These are phyloP conservation scores for Leucophenga montana DNA, from an alignment of 2,888 invertebrate genomes.

Conservation along the genomic window DNA sequence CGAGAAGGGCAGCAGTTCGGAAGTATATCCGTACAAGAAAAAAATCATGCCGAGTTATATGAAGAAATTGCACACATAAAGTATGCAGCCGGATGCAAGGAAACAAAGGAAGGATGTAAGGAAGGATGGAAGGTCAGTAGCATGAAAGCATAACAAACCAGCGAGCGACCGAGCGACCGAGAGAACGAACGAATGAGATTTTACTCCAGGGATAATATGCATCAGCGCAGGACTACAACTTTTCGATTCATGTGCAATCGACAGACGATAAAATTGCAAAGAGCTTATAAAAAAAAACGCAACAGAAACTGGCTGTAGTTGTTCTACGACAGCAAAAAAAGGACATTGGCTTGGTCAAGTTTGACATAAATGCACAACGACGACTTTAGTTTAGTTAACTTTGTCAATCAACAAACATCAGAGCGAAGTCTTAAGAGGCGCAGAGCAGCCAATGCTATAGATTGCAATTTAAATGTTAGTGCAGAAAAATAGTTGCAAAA, in stretches of 20 bases:
- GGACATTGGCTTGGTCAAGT: constrained; percentile 17
- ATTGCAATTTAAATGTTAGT: background rate
- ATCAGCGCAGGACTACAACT: constrained; percentile 36
- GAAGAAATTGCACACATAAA: constrained; percentile 21
- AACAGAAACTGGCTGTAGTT: background rate
- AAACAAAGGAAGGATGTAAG: background rate
- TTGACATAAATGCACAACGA: constrained; percentile 22
- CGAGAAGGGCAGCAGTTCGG: background rate
- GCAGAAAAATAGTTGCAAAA: background rate
- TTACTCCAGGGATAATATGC: constrained; percentile 38
- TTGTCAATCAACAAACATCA: constrained; percentile 17
- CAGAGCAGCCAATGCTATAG: background rate
- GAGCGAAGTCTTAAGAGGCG: background rate
- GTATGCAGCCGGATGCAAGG: background rate
- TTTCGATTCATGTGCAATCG: constrained; percentile 39
- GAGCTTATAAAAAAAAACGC: background rate
- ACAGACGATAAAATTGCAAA: constrained; percentile 25
- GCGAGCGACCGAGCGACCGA: background rate
- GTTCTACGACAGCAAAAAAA: background rate
- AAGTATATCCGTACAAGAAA: too few relatives aligned
- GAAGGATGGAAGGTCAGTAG: constrained; percentile 1
- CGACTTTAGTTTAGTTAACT: constrained; percentile 14
- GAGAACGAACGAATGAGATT: constrained; percentile 27
- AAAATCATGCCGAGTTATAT: constrained; percentile 12
- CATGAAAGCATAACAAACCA: constrained; percentile 2